phyloP scores from a whole-genome alignment of 2,797 vertebrate species.

The Rhinichthys osculus region DNA sequence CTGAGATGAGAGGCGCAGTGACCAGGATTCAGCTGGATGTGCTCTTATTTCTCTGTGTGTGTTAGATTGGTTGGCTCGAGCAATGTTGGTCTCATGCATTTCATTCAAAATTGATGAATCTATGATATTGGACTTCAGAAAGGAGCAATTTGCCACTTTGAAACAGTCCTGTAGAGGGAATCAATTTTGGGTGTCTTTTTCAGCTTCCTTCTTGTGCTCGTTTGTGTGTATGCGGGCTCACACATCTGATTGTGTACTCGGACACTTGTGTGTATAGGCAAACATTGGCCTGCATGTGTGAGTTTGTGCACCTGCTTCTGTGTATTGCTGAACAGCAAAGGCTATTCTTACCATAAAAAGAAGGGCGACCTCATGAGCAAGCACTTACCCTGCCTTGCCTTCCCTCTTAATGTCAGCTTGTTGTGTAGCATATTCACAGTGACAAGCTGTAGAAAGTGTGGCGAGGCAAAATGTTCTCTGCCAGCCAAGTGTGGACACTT shows the following conservation, averaged over 20 bases:
- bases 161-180: slow-evolving; percentile 16
- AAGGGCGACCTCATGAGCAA: slow-evolving; percentile 47
- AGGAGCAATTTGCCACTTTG: slow-evolving; percentile 33
- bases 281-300: slow-evolving; percentile 28
- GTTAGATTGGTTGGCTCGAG: slow-evolving; percentile 5
- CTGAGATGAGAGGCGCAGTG: neutral
- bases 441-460: slow-evolving; percentile 17
- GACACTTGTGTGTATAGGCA: slow-evolving; percentile 5
- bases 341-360: slow-evolving; percentile 44
- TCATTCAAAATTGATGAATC: slow-evolving; percentile 45
- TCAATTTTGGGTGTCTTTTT: slow-evolving; percentile 26
- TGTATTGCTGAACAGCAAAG: slow-evolving; percentile 43
- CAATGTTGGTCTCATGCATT: slow-evolving; percentile 15
- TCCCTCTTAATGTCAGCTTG: slow-evolving; percentile 23
- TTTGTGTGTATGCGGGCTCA: slow-evolving; percentile 13
- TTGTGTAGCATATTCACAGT: slow-evolving; percentile 19
- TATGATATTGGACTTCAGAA: slow-evolving; percentile 41
- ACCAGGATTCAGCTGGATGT: slow-evolving; percentile 11
- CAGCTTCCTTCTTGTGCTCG: neutral
- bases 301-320: slow-evolving; percentile 45
- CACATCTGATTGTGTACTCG: neutral
- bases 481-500: slow-evolving; percentile 6
- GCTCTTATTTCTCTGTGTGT: slow-evolving; percentile 8
- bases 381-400: slow-evolving; percentile 41
- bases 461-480: slow-evolving; percentile 10